Conservation (phyloP, 2,797 vertebrate species). For the Emys orbicularis region DNA sequence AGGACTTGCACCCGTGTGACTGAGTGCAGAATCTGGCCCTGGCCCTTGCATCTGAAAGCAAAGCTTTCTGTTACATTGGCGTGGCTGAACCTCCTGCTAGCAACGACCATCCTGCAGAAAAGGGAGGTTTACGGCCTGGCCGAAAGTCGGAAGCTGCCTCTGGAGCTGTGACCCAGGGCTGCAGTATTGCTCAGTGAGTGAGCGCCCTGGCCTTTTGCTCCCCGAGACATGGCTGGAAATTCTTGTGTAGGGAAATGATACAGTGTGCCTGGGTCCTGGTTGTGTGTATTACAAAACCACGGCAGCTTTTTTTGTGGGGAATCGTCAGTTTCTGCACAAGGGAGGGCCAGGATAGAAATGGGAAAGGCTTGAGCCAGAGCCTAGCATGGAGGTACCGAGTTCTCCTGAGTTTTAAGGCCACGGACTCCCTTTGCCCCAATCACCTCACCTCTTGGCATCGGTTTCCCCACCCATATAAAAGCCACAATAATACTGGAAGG, state of each 20-base stretch:
- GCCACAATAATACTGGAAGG: background rate
- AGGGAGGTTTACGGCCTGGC: background rate
- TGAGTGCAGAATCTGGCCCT: background rate
- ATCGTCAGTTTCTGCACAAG: background rate
- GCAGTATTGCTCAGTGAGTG: too few species aligned
- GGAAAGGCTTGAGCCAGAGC: background rate
- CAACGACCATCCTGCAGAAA: fast-evolving
- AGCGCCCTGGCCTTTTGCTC: background rate
- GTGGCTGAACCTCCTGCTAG: background rate
- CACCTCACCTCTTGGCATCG: background rate
- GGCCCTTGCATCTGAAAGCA: background rate
- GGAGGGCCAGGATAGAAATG: background rate
- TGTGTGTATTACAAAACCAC: background rate
- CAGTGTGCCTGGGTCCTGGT: fast-evolving
- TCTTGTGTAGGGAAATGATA: background rate
- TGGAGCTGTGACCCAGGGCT: background rate
- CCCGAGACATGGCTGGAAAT: fast-evolving
- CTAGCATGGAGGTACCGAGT: background rate
- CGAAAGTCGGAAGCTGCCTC: background rate
- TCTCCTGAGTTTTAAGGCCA: background rate
- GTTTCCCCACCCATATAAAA: background rate
- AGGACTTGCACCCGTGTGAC: background rate
- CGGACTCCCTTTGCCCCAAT: background rate
- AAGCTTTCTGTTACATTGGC: fast-evolving
- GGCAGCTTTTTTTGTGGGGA: background rate